Evolutionary conservation across 2,888 invertebrate genomes (phyloP), one percentile per base, ranked within the genome.

Genomic region (Lochmaea crataegi): DNA sequence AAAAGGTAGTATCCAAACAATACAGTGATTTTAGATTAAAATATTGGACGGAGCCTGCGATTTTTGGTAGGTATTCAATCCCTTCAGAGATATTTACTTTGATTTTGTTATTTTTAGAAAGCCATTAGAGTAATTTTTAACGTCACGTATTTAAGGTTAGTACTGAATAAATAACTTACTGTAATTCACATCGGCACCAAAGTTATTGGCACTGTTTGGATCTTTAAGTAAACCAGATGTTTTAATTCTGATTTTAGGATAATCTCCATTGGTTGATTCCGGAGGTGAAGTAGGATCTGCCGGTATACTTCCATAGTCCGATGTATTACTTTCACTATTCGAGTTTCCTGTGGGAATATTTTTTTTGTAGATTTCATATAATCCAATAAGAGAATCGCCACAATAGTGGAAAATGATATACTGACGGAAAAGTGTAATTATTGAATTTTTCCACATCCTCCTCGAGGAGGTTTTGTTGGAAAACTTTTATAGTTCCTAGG

Each of bases 221-320:
- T 81, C 79, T 68, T 85, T 85, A 18, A 86, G 80, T 71, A 85
- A 77, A 56, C 85, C 87, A 32, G 83, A 83, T 10, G 85, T 85
- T 77, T 86, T 86, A 51, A 87, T 86, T 41, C 86, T 81, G 69
- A 87, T 86, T 71, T 87, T 86, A 4, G 87, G 87, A 78, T 83
- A 85, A 57, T 85, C 86, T 4, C 84, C 82, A 22, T 84, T 81
- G 2, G 83, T 80, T 1, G 83, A 81, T 72, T 82, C 82, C 4
- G 82, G 84, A n/a, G 84, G 83, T 12, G 86, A 85, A 10, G 86
- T 85, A 6, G 84, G 83, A 76, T 86, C 84, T 22, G 85, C 85
- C 14, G 86, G 85, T 51, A 85, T 81, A 42, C 80, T 82, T n/a
- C 80, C 82, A 68, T 80, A 81, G 56, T 82, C 82, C 18, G 78